Evolutionary conservation across 2,797 vertebrate species (phyloP).

Genomic region (Cryptoprocta ferox): DNA sequence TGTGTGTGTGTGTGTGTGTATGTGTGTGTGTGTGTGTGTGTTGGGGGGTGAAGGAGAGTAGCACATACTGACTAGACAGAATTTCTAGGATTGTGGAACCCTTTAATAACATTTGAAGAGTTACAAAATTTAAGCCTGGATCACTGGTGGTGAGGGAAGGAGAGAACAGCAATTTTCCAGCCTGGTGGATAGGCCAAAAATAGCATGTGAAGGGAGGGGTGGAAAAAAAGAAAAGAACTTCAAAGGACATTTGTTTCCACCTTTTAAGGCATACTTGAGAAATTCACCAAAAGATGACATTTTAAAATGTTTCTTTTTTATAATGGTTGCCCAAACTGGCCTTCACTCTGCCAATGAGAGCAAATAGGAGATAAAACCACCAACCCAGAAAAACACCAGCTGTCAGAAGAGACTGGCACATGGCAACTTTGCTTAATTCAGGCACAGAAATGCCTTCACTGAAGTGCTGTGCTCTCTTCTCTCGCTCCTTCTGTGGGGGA

Average conservation of each 20-base stretch:
- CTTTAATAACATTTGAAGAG: neutral
- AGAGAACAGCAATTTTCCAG: conserved; percentile 22
- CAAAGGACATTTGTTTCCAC: conserved; percentile 54
- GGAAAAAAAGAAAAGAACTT: neutral
- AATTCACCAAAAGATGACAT: conserved; percentile 64
- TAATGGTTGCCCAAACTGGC: conserved; percentile 29
- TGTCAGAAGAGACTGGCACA: conserved; percentile 64
- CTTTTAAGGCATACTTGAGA: conserved; percentile 60
- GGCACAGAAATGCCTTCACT: conserved; percentile 3
- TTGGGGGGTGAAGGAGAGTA: neutral
- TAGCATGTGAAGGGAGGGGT: neutral
- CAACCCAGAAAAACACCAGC: conserved; percentile 77
- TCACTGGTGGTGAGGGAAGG: neutral
- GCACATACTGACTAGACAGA: neutral
- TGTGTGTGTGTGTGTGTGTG: no score
- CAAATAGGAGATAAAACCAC: conserved; percentile 59
- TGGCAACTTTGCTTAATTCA: conserved; percentile 6
- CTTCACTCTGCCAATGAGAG: conserved; percentile 51
- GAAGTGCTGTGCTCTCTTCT: neutral
- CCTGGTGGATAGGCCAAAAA: neutral
- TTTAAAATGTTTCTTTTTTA: conserved; percentile 63
- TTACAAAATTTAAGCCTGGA: conserved; percentile 1
- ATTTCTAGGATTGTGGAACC: neutral
- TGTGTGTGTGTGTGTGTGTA: no score
- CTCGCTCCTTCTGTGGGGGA: neutral